These are phyloP conservation scores for Chiloscyllium plagiosum DNA, from an alignment of 2,113 vertebrate genomes.

Conservation along the genomic window DNA sequence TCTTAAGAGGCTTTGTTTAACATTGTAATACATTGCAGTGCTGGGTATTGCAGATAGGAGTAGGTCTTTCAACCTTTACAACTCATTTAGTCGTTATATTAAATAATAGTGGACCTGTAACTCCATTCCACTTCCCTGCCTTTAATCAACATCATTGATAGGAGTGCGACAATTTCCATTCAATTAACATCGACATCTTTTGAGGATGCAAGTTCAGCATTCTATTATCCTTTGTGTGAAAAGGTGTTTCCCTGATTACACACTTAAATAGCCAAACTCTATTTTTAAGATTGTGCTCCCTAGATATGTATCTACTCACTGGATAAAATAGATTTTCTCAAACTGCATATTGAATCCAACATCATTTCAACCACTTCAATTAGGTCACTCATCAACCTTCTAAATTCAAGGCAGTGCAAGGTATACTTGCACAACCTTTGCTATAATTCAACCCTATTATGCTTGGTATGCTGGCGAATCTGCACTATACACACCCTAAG, in stretches of 20 bases:
- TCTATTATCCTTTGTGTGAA: not conserved
- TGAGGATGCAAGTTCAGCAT: not conserved
- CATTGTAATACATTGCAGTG: not conserved
- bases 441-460: not conserved
- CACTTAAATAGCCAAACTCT: not conserved
- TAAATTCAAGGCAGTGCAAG: not conserved
- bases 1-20: not conserved
- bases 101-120: not conserved
- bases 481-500: not conserved
- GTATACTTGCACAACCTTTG: not conserved
- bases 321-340: not conserved
- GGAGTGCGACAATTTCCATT: not conserved
- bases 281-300: not conserved
- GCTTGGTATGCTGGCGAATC: not conserved
- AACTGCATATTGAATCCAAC: not conserved
- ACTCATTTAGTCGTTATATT: not conserved
- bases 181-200: not conserved
- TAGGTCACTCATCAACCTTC: not conserved
- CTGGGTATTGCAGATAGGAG: not conserved
- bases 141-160: not conserved
- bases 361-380: not conserved
- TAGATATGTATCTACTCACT: not conserved
- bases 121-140: not conserved
- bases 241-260: not conserved
- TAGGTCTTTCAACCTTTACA: not conserved